Evolutionary conservation across 1,140 invertebrate genomes (phyloP).

Genomic region (Rhagoletis zephyria): DNA sequence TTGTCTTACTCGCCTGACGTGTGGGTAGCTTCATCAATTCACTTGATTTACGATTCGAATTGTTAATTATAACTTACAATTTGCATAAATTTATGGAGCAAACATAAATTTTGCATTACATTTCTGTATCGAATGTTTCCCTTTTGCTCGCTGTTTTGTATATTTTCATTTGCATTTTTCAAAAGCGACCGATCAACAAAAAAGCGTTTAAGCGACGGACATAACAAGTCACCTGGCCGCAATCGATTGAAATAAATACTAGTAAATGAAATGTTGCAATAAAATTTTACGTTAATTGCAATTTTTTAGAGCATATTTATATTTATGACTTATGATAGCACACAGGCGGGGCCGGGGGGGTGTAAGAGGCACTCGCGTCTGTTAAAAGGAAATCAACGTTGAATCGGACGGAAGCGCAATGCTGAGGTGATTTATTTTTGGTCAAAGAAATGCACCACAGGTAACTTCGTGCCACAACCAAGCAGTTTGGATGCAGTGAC

Average conservation of each 20-base stretch:
- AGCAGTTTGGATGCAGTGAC: background rate
- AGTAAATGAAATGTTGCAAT: conserved; percentile 28
- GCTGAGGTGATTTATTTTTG: background rate
- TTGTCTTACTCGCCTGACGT: background rate
- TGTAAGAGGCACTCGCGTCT: background rate
- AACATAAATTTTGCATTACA: conserved; percentile 48
- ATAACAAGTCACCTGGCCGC: conserved; percentile 25
- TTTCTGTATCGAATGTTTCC: background rate
- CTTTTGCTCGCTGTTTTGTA: background rate
- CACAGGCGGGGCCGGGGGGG: background rate
- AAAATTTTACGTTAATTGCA: conserved; percentile 15
- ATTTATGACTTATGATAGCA: background rate
- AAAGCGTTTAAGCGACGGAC: background rate
- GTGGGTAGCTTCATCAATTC: conserved; percentile 51
- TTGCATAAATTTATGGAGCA: conserved; percentile 47
- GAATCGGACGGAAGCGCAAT: background rate
- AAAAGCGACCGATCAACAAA: too few relatives aligned
- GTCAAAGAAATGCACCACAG: background rate
- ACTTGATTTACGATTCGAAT: conserved; percentile 43
- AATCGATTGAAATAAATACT: conserved; percentile 25
- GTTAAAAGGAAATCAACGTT: conserved; percentile 10
- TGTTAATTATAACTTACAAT: conserved; percentile 49
- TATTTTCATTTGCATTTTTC: background rate
- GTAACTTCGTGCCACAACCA: background rate
- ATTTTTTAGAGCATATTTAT: conserved; percentile 11